These are phyloP conservation scores for Uloborus diversus DNA, from an alignment of 1,140 invertebrate species.

Conservation along the genomic window DNA sequence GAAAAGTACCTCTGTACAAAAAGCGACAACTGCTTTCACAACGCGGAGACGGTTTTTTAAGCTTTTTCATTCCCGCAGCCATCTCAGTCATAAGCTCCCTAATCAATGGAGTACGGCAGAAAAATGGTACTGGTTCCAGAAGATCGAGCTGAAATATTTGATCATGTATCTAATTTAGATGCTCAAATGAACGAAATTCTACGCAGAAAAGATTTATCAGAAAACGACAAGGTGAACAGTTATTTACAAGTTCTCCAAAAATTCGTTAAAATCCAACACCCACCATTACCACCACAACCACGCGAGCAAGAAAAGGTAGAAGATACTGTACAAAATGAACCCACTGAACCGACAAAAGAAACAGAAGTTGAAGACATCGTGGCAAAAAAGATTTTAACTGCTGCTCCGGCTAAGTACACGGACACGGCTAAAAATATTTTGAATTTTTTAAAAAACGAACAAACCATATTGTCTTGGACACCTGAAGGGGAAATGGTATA, in stretches of 20 bases:
- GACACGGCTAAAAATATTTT: not conserved
- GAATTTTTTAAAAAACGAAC: not conserved
- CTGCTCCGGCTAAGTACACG: not conserved
- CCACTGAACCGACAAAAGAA: not conserved
- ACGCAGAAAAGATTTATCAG: not conserved
- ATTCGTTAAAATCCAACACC: not conserved
- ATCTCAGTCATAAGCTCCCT: not conserved
- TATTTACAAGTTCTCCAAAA: slow-evolving; percentile 13
- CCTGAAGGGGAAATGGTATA: not conserved
- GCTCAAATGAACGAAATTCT: not conserved
- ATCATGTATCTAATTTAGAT: not conserved
- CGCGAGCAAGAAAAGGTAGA: too few relatives aligned
- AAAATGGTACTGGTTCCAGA: not conserved
- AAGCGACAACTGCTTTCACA: not conserved
- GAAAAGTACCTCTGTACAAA: not conserved
- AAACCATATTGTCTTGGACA: not conserved
- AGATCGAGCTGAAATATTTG: not conserved
- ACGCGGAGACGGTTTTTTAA: not conserved
- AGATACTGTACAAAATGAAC: too few relatives aligned
- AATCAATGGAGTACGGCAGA: not conserved
- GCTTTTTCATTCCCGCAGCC: not conserved
- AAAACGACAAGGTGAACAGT: not conserved
- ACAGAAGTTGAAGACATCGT: not conserved
- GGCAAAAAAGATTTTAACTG: not conserved
- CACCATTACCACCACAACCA: too few relatives aligned